Percentiles rank a stretch among this genome's conserved stretches.
Evolutionary conservation across 2,888 invertebrate species (phyloP).

Genomic region (Diploptera punctata): DNA sequence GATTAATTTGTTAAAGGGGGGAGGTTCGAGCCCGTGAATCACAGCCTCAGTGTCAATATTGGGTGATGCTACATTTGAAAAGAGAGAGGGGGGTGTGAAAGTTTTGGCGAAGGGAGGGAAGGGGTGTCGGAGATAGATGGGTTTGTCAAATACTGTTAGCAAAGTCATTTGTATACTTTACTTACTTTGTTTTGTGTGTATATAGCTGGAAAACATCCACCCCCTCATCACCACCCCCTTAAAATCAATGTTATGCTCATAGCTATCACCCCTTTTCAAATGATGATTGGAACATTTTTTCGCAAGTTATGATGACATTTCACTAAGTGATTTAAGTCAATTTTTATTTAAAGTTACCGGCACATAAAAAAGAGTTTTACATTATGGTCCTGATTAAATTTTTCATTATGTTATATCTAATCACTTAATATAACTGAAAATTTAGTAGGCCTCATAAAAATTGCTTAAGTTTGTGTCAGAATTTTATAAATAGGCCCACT

Average conservation of each 20-base stretch:
- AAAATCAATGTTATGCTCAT: too few species aligned
- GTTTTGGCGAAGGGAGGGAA: background rate
- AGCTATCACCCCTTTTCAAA: background rate
- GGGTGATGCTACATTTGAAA: slow-evolving; percentile 9
- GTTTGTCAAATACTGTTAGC: slow-evolving; percentile 37
- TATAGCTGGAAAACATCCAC: background rate
- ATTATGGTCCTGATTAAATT: too few species aligned
- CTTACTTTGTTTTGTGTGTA: slow-evolving; percentile 26
- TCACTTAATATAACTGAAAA: too few species aligned
- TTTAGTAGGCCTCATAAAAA: too few species aligned
- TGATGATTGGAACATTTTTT: background rate
- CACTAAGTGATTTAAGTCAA: background rate
- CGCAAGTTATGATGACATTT: background rate
- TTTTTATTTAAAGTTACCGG: too few species aligned
- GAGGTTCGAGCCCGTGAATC: slow-evolving; percentile 30
- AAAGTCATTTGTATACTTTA: slow-evolving; percentile 36
- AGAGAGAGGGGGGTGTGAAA: background rate
- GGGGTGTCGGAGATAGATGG: slow-evolving; percentile 26
- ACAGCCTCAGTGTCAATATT: slow-evolving; percentile 39
- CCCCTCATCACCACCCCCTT: background rate
- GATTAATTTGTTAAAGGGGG: slow-evolving; percentile 38
- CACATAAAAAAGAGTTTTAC: too few species aligned
- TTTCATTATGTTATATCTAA: too few species aligned
- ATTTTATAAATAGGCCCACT: too few species aligned
- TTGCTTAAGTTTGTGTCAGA: too few species aligned